Evolutionary conservation across 2,888 invertebrate species (phyloP).

Genomic region (Ophion slaviceki): DNA sequence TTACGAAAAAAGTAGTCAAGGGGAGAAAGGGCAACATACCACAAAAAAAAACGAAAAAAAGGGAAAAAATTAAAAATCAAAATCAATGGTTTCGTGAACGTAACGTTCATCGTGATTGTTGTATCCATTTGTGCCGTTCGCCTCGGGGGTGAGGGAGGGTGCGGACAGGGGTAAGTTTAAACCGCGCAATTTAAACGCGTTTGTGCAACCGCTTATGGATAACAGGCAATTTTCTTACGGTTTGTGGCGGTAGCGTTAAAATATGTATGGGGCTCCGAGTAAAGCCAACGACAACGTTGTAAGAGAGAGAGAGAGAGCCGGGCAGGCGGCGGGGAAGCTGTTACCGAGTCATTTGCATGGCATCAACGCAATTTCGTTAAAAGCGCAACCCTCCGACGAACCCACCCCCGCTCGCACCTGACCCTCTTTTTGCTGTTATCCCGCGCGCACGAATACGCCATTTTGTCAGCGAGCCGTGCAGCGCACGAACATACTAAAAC

Average conservation of each 20-base stretch:
- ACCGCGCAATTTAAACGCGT: conserved; percentile 75
- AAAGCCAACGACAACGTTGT: conserved; percentile 77
- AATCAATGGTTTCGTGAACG: not conserved
- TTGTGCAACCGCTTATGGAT: conserved; percentile 81
- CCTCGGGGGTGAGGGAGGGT: conserved; percentile 15
- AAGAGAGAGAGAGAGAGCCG: conserved; percentile 64
- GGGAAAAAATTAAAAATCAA: too few species aligned
- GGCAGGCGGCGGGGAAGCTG: conserved; percentile 80
- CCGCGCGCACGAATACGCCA: not conserved
- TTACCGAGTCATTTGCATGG: conserved; percentile 82
- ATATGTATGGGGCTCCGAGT: conserved; percentile 83
- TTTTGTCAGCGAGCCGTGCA: not conserved
- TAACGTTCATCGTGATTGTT: conserved; percentile 49
- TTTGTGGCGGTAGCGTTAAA: conserved; percentile 80
- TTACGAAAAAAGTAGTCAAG: too few species aligned
- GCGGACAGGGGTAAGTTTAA: conserved; percentile 46
- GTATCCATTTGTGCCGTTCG: conserved; percentile 57
- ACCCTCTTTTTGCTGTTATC: not conserved
- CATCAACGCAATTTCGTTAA: conserved; percentile 80
- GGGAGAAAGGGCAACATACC: too few species aligned
- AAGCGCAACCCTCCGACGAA: conserved; percentile 74
- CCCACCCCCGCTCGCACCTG: conserved; percentile 43
- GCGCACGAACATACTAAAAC: not conserved
- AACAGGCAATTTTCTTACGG: conserved; percentile 83
- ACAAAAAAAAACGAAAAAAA: too few species aligned